A percentile compares a stretch with the other conserved stretches of the same genome.
Conservation (phyloP, 2,888 invertebrate genomes). For the Rhodophaea formosa region DNA sequence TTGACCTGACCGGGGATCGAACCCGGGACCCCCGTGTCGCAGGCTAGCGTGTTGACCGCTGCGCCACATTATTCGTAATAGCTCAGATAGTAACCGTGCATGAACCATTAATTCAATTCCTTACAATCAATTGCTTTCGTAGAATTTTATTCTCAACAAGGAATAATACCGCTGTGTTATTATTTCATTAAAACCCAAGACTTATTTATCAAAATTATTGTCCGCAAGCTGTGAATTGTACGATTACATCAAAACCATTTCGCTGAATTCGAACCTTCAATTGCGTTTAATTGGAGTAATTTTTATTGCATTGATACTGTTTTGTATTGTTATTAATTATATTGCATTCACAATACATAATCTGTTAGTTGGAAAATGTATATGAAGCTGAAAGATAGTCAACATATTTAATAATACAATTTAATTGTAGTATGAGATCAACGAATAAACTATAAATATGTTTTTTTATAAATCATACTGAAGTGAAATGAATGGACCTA, state of each 20-base stretch:
- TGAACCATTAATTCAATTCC: background rate
- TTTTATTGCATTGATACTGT: background rate
- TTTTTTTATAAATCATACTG: too few relatives aligned
- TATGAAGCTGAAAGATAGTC: too few relatives aligned
- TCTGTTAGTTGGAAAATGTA: too few relatives aligned
- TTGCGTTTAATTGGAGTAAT: constrained; percentile 2
- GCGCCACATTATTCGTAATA: too few relatives aligned
- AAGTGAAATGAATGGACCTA: too few relatives aligned
- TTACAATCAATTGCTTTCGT: constrained; percentile 9
- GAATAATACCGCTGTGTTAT: constrained; percentile 2
- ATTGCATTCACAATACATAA: background rate
- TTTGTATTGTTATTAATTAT: background rate
- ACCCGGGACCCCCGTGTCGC: too few relatives aligned
- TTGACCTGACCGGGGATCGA: too few relatives aligned
- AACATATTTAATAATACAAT: too few relatives aligned
- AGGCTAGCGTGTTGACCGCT: too few relatives aligned
- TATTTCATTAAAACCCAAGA: constrained; percentile 3
- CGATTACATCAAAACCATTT: background rate
- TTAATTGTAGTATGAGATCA: too few relatives aligned
- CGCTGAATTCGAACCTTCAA: constrained; percentile 1
- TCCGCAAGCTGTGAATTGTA: background rate
- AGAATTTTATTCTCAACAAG: background rate
- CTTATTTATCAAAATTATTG: constrained; percentile 7
- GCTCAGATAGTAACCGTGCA: background rate
- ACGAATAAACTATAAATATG: too few relatives aligned